Evolutionary conservation across 1,140 invertebrate genomes (phyloP).

Genomic region (Drosophila kurseongensis): DNA sequence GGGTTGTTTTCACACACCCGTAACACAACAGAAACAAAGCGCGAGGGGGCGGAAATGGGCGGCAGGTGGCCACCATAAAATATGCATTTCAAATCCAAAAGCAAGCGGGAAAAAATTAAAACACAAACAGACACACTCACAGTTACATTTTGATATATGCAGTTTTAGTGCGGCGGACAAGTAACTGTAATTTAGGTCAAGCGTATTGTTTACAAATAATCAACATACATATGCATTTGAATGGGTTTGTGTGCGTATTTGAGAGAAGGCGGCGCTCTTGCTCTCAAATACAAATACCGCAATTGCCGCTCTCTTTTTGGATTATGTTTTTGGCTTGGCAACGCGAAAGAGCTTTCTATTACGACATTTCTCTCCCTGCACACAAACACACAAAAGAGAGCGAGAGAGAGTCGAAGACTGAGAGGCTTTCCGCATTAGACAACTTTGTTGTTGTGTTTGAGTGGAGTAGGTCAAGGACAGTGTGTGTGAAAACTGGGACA

Average conservation of each 20-base stretch:
- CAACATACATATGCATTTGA: conserved; percentile 49
- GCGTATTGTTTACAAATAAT: conserved; percentile 85
- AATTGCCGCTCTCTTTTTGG: conserved; percentile 16
- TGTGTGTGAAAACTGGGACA: conserved; percentile 84
- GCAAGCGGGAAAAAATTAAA: conserved; percentile 35
- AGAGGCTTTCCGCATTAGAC: conserved; percentile 71
- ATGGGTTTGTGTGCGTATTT: conserved; percentile 32
- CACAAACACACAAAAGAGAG: conserved; percentile 27
- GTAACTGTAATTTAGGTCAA: conserved; percentile 84
- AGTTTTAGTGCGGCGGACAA: conserved; percentile 72
- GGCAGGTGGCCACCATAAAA: conserved; percentile 64
- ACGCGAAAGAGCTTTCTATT: conserved; percentile 78
- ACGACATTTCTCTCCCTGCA: conserved; percentile 64
- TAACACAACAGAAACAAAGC: conserved; percentile 9
- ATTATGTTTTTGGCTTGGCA: conserved; percentile 67
- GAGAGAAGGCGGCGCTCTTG: conserved; percentile 6
- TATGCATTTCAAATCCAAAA: conserved; percentile 69
- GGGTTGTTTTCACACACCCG: conserved; percentile 32
- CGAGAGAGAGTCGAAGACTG: conserved; percentile 40
- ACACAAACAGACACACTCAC: conserved; percentile 33
- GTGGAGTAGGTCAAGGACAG: conserved; percentile 85
- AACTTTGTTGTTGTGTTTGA: conserved; percentile 64
- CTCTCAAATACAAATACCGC: conserved; percentile 46
- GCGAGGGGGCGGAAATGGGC: conserved; percentile 28
- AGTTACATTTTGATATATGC: conserved; percentile 24